Conservation (phyloP, 2,888 invertebrate genomes). For the Apodemia hepburni region DNA sequence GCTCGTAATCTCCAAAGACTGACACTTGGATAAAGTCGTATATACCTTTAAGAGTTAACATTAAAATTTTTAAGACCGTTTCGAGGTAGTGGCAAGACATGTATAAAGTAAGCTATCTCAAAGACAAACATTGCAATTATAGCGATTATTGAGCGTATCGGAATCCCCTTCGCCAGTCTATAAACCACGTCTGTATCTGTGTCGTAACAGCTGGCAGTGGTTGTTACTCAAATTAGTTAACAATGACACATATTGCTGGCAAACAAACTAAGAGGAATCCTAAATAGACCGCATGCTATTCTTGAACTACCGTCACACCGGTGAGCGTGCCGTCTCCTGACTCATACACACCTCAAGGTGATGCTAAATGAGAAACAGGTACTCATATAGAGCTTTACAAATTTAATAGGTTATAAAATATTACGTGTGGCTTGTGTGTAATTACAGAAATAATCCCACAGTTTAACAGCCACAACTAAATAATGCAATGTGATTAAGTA, state of each 20-base stretch:
- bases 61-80: conserved; percentile 28
- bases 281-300: conserved; percentile 77
- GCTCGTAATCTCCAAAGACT: conserved; percentile 44
- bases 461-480: not conserved
- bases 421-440: not conserved
- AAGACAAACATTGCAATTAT: not conserved
- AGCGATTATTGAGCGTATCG: conserved; percentile 33
- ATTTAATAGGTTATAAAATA: not conserved
- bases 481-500: not conserved
- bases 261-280: conserved; percentile 74
- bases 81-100: conserved; percentile 1
- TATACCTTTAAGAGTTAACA: conserved; percentile 17
- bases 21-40: conserved; percentile 31
- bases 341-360: conserved; percentile 75
- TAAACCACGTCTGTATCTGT: conserved; percentile 41
- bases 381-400: conserved; percentile 20
- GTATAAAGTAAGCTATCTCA: not conserved
- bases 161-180: conserved; percentile 44
- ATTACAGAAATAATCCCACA: too few species aligned
- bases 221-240: conserved; percentile 79
- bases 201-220: conserved; percentile 75
- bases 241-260: conserved; percentile 80
- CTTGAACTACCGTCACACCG: conserved; percentile 71
- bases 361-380: conserved; percentile 40
- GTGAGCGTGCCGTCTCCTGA: conserved; percentile 70